Base-by-base conservation (phyloP, 2,113 vertebrate genomes). In the Stegostoma tigrinum region DNA sequence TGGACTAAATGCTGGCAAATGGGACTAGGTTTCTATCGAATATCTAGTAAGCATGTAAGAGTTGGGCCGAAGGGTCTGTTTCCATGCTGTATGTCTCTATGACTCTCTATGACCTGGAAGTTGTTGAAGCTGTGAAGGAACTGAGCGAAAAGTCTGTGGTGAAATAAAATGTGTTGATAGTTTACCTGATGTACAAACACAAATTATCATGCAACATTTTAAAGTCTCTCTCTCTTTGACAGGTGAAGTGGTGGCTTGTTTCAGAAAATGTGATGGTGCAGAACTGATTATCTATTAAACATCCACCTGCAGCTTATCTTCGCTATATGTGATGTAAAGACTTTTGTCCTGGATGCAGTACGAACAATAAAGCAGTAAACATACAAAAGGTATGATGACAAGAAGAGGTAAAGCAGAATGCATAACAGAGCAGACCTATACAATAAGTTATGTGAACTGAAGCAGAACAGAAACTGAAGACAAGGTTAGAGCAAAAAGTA, bases 111-210 rank as follows among this genome's bases (percentile, higher is more conserved):
- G 34, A 67, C 19, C 61, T 89, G 61, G 1, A 27, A 30, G 1
- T 61, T 52, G 12, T 34, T 89, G 86, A 61, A 89, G 48, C 86
- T 66, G 80, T 42, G 61, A 19, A 38, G 89, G 38, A 66, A 38
- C 61, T 93, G 89, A 38, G 14, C 38, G n/a, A 93, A 67, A 66
- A 66, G 14, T 5, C 17, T 34, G 27, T 55, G 5, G 87, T 91
- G 52, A 91, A 93, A 17, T n/a, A n/a, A 66, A 93, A 93, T 93
- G 61, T 93, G 61, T 67, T 93, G 61, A 93, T 66, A 38, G n/a
- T 17, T n/a, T 38, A 19, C n/a, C 23, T 24, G n/a, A 42, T 93
- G 61, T 17, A 34, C 66, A 23, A 93, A 67, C 61, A 66, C 6
- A 10, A 93, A 93, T 93, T 38, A 93, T 66, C 64, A 21, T 45